Base-by-base conservation (phyloP, 2,113 vertebrate genomes). In the Chauna torquata region DNA sequence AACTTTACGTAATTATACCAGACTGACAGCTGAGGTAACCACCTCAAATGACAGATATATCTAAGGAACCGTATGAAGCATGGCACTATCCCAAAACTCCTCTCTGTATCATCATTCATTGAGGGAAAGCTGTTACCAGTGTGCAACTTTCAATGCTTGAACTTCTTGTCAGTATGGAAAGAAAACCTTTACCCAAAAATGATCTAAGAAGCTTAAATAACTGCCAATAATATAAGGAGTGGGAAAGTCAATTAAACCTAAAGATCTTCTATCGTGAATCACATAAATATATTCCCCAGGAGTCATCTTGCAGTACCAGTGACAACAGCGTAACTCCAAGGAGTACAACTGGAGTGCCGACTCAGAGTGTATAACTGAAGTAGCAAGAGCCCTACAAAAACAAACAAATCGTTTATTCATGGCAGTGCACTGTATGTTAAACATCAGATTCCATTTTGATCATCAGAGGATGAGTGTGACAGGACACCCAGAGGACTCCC, bases 11-110 rank as follows among this genome's bases (percentile, higher is more conserved):
- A 96, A 94, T 94, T 93, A 50, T 74, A 83, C 59, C 86, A 96
- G 92, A 86, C 77, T 96, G 96, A 96, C 94, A 96, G 92, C 90
- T 97, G 96, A 96, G 78, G 90, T 92, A 97, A 97, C 90, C 82
- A 95, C 92, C 95, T 86, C 87, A 64, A 91, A 71, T 59, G 95
- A 92, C 91, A 93, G 69, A 75, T 96, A 68, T 80, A 92, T 91
- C 80, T 94, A 20, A 86, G 92, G 93, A 58, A 55, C 79, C 49
- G 77, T 49, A 92, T 44, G 88, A 76, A 92, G 64, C 23, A 24
- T 79, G 78, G 90, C 96, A 87, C 58, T 22, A 44, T 70, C 70
- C 89, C 94, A 97, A 92, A 80, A 44, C 66, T 64, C 66, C 69
- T 59, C 42, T 74, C 71, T 87, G 52, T 65, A 20, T 16, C 86